These are phyloP conservation scores for Sternarchorhynchus goeldii DNA, from an alignment of 2,797 vertebrate genomes.

Conservation along the genomic window DNA sequence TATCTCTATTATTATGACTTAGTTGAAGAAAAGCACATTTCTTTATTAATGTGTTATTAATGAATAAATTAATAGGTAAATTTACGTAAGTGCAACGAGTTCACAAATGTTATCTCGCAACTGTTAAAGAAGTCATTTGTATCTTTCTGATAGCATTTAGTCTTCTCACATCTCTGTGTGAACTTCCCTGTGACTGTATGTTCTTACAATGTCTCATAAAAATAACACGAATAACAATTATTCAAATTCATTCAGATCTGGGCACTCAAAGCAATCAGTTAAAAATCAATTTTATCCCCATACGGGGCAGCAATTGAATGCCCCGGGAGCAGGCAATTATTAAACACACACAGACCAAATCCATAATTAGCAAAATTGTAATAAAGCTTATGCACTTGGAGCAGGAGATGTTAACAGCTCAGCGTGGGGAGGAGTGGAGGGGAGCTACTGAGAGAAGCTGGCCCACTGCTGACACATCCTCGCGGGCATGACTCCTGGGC, in stretches of 20 bases:
- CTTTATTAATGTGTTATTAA: too few relatives aligned
- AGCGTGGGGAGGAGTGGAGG: slow-evolving; percentile 49
- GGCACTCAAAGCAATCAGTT: slow-evolving; percentile 80
- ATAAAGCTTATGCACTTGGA: slow-evolving; percentile 74
- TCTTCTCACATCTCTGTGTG: not conserved
- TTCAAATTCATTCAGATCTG: slow-evolving; percentile 82
- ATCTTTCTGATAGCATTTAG: not conserved
- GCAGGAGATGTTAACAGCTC: slow-evolving; percentile 60
- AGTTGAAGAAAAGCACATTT: too few relatives aligned
- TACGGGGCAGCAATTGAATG: slow-evolving; percentile 76
- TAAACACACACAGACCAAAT: slow-evolving; percentile 77
- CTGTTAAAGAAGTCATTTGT: too few relatives aligned
- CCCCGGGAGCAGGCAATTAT: slow-evolving; percentile 81
- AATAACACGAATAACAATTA: slow-evolving; percentile 82
- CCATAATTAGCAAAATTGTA: slow-evolving; percentile 77
- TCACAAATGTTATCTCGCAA: too few relatives aligned
- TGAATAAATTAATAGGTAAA: too few relatives aligned
- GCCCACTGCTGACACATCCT: slow-evolving; percentile 49
- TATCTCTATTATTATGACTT: too few relatives aligned
- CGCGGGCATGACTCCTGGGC: not conserved
- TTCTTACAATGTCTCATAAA: slow-evolving; percentile 62
- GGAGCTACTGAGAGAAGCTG: slow-evolving; percentile 36
- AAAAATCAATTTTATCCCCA: slow-evolving; percentile 82
- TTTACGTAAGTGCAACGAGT: too few relatives aligned
- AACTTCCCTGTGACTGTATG: slow-evolving; percentile 29